Conservation (phyloP, 2,113 vertebrate species). For the Perccottus glenii region DNA sequence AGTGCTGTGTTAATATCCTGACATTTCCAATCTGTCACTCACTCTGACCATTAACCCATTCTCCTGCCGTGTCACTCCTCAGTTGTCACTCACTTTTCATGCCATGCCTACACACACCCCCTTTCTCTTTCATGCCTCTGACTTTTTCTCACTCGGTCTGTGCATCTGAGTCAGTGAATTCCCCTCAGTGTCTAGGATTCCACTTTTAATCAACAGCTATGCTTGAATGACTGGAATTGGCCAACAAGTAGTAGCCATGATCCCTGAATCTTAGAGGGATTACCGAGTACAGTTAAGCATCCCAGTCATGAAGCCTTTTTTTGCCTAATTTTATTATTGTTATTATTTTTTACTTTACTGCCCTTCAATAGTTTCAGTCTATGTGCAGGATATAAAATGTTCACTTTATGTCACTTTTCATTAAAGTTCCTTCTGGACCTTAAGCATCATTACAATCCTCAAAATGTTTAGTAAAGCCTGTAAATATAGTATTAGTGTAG, state of each 20-base stretch:
- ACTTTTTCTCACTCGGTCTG: conserved; percentile 41
- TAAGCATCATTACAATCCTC: conserved; percentile 25
- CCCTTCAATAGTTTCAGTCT: neutral
- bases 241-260: conserved; percentile 61
- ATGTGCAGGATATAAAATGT: neutral
- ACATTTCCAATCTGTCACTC: conserved; percentile 62
- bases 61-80: conserved; percentile 22
- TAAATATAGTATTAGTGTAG: too few species aligned
- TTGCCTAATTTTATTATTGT: neutral
- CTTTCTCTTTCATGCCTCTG: conserved; percentile 31
- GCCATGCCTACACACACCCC: neutral
- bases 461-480: conserved; percentile 30
- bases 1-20: conserved; percentile 45
- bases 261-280: conserved; percentile 53
- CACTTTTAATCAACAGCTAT: conserved; percentile 69
- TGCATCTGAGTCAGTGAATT: conserved; percentile 54
- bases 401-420: neutral
- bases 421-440: neutral
- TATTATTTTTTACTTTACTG: neutral
- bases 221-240: conserved; percentile 58
- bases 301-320: conserved; percentile 5
- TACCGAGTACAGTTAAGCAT: conserved; percentile 34
- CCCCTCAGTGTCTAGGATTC: conserved; percentile 53
- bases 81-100: conserved; percentile 46
- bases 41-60: conserved; percentile 43